Conservation (phyloP, 2,888 invertebrate species). For the Druceiella hillmani region DNA sequence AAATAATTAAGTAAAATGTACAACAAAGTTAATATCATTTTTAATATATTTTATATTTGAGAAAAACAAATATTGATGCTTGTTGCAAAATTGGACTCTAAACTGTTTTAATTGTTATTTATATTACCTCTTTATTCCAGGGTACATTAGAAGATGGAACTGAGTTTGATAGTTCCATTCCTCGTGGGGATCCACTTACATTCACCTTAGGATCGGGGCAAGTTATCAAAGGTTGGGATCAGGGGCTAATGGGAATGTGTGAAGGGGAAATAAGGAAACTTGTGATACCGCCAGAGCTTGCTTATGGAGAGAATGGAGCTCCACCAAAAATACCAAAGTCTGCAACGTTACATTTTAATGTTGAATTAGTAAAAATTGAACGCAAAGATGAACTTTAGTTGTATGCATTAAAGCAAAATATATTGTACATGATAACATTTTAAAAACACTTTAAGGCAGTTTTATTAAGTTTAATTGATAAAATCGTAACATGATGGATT, state of each 20-base stretch:
- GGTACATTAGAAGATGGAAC: slow-evolving; percentile 78
- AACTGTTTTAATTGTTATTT: no score
- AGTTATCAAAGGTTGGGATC: slow-evolving; percentile 90
- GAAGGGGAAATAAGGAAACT: slow-evolving; percentile 81
- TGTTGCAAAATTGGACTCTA: no score
- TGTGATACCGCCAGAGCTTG: slow-evolving; percentile 80
- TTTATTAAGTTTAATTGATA: no score
- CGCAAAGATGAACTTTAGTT: slow-evolving; percentile 56
- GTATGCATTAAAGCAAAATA: no score
- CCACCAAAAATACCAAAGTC: slow-evolving; percentile 80
- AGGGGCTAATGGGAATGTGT: slow-evolving; percentile 84
- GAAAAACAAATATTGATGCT: no score
- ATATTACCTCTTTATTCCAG: slow-evolving; percentile 40
- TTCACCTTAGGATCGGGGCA: slow-evolving; percentile 80
- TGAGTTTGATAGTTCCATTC: slow-evolving; percentile 79
- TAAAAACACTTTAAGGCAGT: no score
- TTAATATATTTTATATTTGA: no score
- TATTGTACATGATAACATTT: no score
- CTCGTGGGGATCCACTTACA: slow-evolving; percentile 67
- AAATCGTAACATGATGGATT: no score
- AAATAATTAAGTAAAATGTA: no score
- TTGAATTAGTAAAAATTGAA: slow-evolving; percentile 73
- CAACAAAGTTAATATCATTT: no score
- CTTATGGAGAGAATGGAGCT: slow-evolving; percentile 76
- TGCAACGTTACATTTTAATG: slow-evolving; percentile 74